Conservation (phyloP, 2,113 vertebrate genomes). For the Eira barbara region DNA sequence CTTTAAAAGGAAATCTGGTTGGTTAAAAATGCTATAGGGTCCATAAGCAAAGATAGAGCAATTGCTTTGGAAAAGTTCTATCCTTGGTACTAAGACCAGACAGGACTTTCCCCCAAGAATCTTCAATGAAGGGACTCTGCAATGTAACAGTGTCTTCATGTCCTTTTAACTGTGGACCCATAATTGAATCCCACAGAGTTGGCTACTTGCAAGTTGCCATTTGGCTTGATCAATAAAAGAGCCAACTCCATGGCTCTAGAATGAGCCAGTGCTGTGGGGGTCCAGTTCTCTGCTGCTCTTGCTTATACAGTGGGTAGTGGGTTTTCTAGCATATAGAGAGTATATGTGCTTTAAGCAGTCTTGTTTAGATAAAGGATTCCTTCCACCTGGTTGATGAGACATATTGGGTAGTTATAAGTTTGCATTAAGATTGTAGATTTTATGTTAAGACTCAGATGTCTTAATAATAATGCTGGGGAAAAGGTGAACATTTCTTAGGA, state of each 20-base stretch:
- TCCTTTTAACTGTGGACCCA: background rate
- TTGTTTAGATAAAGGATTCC: background rate
- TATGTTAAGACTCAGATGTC: background rate
- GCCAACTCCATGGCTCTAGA: background rate
- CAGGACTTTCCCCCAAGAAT: background rate
- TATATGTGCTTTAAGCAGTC: background rate
- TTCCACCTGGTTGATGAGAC: background rate
- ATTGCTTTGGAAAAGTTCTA: background rate
- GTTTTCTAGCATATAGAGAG: background rate
- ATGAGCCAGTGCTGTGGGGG: background rate
- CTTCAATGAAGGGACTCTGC: background rate
- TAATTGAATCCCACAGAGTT: background rate
- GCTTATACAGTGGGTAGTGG: background rate
- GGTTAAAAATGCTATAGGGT: background rate
- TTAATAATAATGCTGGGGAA: background rate
- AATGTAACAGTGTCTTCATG: background rate
- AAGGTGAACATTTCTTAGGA: background rate
- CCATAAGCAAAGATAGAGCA: background rate
- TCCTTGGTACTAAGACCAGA: constrained; percentile 14
- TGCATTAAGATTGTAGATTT: background rate
- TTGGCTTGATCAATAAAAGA: background rate
- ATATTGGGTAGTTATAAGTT: background rate
- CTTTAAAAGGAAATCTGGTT: background rate
- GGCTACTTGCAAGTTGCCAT: background rate
- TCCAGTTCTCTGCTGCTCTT: background rate